Evolutionary conservation across 2,888 invertebrate genomes (phyloP).

Genomic region (Trilocha varians): DNA sequence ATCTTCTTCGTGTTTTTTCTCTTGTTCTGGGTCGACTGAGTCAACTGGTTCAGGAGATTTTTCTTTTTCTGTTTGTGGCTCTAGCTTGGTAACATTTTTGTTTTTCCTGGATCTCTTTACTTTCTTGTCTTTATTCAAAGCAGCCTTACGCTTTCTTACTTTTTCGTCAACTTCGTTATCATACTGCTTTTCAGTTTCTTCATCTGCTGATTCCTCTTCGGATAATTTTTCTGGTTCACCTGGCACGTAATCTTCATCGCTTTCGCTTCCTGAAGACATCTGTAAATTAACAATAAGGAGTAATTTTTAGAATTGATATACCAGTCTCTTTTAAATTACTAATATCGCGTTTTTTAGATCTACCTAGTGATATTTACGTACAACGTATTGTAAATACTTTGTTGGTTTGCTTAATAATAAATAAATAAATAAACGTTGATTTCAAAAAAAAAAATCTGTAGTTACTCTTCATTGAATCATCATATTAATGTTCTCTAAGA

Average conservation of each 20-base stretch:
- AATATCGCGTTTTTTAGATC: too few species aligned
- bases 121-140: slow-evolving; percentile 11
- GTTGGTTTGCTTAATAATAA: too few species aligned
- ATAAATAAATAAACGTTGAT: too few species aligned
- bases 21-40: slow-evolving; percentile 68
- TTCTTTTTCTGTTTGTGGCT: slow-evolving; percentile 30
- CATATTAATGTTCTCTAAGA: too few species aligned
- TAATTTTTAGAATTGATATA: not conserved
- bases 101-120: slow-evolving; percentile 36
- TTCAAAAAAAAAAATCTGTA: too few species aligned
- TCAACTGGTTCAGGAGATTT: slow-evolving; percentile 22
- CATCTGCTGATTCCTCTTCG: slow-evolving; percentile 78
- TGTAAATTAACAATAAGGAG: slow-evolving; percentile 21
- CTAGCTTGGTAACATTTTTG: slow-evolving; percentile 20
- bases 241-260: slow-evolving; percentile 86
- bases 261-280: slow-evolving; percentile 80
- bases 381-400: too few species aligned
- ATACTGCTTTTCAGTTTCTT: slow-evolving; percentile 72
- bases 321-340: not conserved
- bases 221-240: slow-evolving; percentile 76
- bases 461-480: too few species aligned
- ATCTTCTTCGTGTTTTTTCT: slow-evolving; percentile 81
- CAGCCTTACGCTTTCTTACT: slow-evolving; percentile 45
- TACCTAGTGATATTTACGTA: too few species aligned
- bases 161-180: slow-evolving; percentile 57